phyloP scores from a whole-genome alignment of 2,113 vertebrate genomes.

The Naja naja region DNA sequence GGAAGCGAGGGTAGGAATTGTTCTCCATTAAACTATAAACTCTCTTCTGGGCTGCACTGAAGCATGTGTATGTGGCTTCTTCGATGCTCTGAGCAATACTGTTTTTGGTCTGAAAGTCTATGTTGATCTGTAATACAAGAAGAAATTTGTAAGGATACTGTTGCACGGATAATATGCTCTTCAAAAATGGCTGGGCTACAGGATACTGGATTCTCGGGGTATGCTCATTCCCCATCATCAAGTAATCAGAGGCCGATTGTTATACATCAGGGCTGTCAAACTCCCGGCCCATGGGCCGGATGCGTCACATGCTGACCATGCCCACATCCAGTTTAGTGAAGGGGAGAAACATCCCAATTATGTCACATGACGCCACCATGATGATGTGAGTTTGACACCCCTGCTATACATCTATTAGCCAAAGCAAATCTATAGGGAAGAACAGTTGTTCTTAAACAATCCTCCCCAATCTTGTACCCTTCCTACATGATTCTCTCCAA shows the following conservation, averaged over 20 bases:
- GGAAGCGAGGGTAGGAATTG: constrained; percentile 88
- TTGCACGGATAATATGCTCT: neutral
- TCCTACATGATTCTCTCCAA: neutral
- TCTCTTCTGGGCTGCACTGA: constrained; percentile 80
- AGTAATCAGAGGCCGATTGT: neutral
- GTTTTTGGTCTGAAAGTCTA: constrained; percentile 86
- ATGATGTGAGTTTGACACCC: too few relatives aligned
- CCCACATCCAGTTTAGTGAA: too few relatives aligned
- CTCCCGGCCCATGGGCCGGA: too few relatives aligned
- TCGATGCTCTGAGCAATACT: constrained; percentile 75
- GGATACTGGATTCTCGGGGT: neutral
- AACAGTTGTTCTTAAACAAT: neutral
- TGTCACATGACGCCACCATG: too few relatives aligned
- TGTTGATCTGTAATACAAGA: constrained; percentile 78
- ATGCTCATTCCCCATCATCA: neutral
- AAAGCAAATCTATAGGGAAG: neutral
- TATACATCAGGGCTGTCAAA: neutral
- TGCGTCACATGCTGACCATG: too few relatives aligned
- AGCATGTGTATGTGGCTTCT: constrained; percentile 75
- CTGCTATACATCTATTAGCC: neutral
- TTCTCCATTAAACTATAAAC: constrained; percentile 91
- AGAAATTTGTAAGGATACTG: neutral
- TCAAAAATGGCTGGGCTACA: neutral
- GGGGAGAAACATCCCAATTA: too few relatives aligned
- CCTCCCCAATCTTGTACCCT: neutral